Conservation (phyloP, 2,888 invertebrate genomes). For the Tachina grossa region DNA sequence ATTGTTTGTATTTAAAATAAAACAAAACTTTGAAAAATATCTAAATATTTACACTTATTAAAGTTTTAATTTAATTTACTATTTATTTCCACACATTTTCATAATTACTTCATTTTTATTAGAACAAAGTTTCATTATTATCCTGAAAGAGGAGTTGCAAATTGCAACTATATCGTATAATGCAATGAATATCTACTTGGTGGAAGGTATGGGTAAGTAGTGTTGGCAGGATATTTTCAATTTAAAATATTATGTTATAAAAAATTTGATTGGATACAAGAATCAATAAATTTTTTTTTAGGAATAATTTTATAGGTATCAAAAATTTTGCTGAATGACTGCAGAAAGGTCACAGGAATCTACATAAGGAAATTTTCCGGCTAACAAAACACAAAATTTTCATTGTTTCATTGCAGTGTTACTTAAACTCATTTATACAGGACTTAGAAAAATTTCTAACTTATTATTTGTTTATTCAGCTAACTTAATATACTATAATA, state of each 20-base stretch:
- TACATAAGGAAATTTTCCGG: no score
- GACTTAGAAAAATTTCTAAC: no score
- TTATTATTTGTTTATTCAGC: no score
- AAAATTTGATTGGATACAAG: no score
- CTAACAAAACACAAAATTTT: no score
- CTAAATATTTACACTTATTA: slow-evolving; percentile 44
- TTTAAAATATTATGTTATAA: slow-evolving; percentile 9
- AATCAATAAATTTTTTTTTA: no score
- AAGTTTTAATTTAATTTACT: slow-evolving; percentile 43
- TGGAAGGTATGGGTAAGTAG: background rate
- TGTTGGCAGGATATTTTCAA: slow-evolving; percentile 30
- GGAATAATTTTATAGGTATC: no score
- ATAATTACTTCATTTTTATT: slow-evolving; percentile 26
- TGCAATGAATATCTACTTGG: background rate
- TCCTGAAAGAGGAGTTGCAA: background rate
- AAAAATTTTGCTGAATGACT: no score
- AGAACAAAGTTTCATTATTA: slow-evolving; percentile 1
- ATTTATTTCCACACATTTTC: slow-evolving; percentile 32
- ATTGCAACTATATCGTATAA: background rate
- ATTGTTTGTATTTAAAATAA: background rate
- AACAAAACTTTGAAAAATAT: slow-evolving; percentile 9
- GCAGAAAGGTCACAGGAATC: no score
- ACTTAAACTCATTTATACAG: no score
- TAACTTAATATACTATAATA: no score
- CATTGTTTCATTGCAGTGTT: no score